Percentiles rank a stretch among this genome's conserved stretches.
Conservation (phyloP, 2,888 invertebrate genomes). For the Ligdia adustata region DNA sequence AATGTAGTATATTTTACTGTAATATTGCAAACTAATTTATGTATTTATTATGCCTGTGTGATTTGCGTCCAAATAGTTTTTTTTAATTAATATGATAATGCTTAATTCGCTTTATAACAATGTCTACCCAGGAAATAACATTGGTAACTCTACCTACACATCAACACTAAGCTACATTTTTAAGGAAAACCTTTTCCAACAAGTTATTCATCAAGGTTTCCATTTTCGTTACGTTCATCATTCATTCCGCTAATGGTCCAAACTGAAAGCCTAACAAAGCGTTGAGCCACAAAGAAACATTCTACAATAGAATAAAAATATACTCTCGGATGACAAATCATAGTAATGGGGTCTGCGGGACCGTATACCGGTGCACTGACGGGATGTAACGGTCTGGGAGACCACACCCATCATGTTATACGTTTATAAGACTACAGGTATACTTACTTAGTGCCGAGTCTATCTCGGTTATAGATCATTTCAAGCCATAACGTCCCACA, state of each 20-base stretch:
- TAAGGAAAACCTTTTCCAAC: slow-evolving; percentile 5
- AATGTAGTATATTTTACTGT: too few species aligned
- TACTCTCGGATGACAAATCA: slow-evolving; percentile 50
- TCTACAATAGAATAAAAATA: slow-evolving; percentile 44
- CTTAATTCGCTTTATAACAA: too few species aligned
- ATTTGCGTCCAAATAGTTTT: too few species aligned
- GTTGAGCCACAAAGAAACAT: slow-evolving; percentile 23
- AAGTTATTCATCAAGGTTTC: background rate
- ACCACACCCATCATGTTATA: slow-evolving; percentile 1
- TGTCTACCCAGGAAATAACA: too few species aligned
- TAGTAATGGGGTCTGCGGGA: slow-evolving; percentile 46
- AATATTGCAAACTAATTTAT: too few species aligned
- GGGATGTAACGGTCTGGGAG: slow-evolving; percentile 43
- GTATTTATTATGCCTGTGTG: too few species aligned
- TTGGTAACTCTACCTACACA: background rate
- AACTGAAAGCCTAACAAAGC: slow-evolving; percentile 25
- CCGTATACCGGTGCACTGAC: slow-evolving; percentile 47
- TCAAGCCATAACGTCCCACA: too few species aligned
- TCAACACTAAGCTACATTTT: background rate
- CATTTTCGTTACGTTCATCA: slow-evolving; percentile 12
- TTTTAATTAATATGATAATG: too few species aligned
- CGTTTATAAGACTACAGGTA: too few species aligned
- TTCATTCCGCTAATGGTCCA: slow-evolving; percentile 22
- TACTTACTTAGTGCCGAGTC: too few species aligned
- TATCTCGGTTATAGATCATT: too few species aligned